Evolutionary conservation across 2,797 vertebrate species (phyloP).

Genomic region (Mormyrus hasselquistii): DNA sequence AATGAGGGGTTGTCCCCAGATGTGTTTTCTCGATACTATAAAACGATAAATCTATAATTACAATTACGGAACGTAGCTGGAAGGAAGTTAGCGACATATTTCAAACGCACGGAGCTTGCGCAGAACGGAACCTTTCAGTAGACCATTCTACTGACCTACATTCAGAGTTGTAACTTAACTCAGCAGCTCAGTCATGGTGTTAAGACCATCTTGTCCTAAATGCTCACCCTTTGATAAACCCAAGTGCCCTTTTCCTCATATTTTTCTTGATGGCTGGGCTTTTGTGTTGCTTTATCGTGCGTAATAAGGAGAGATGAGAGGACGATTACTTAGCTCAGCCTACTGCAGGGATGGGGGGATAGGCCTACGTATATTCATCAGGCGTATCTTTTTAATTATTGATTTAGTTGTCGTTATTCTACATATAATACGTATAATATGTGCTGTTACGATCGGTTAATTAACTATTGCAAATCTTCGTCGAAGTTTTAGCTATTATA

Average conservation of each 20-base stretch:
- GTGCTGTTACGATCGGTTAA: neutral
- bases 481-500: neutral
- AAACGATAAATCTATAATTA: slow-evolving; percentile 16
- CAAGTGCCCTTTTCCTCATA: slow-evolving; percentile 5
- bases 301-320: neutral
- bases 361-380: neutral
- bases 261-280: neutral
- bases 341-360: neutral
- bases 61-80: neutral
- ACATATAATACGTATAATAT: neutral
- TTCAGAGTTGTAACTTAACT: neutral
- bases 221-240: neutral
- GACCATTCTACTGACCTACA: neutral
- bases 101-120: neutral
- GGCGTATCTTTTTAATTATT: neutral
- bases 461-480: neutral
- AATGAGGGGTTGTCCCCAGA: neutral
- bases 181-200: neutral
- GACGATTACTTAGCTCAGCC: neutral
- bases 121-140: neutral
- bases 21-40: slow-evolving; percentile 2
- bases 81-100: neutral
- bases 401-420: neutral
- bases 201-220: neutral
- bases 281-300: neutral